Percentiles rank a stretch among this genome's conserved stretches.
phyloP scores from a whole-genome alignment of 2,113 vertebrate genomes.

The Passer domesticus region DNA sequence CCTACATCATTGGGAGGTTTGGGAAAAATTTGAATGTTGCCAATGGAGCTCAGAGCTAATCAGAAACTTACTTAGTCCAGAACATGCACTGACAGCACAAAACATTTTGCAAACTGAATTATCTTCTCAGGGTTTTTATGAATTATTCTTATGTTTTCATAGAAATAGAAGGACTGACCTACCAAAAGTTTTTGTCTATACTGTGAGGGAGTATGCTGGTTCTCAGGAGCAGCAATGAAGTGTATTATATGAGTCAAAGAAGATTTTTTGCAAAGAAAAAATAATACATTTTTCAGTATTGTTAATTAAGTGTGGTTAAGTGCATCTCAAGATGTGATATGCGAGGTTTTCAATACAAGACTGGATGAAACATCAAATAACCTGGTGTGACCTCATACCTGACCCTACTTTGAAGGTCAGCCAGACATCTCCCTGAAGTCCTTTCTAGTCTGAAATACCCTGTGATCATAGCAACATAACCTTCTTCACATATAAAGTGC shows the following conservation, averaged over 20 bases:
- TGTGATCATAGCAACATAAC: background rate
- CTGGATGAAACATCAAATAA: background rate
- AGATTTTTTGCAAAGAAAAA: background rate
- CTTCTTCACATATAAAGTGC: background rate
- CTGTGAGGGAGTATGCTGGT: background rate
- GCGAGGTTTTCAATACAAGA: background rate
- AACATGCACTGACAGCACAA: background rate
- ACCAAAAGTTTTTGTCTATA: background rate
- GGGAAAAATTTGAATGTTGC: background rate
- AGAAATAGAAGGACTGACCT: background rate
- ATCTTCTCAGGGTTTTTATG: background rate
- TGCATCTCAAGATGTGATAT: background rate
- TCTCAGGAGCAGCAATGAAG: background rate
- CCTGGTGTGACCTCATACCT: background rate
- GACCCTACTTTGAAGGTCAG: background rate
- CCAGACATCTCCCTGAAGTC: background rate
- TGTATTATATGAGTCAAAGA: background rate
- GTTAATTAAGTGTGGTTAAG: background rate
- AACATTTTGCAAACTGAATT: background rate
- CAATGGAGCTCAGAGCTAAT: background rate
- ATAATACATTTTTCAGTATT: background rate
- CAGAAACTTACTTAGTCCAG: background rate
- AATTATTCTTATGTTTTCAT: background rate
- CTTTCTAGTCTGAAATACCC: background rate
- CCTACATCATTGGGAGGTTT: background rate